Evolutionary conservation across 2,888 invertebrate species (phyloP), one percentile per base, ranked within the genome.

Genomic region (Tenthredo livida): DNA sequence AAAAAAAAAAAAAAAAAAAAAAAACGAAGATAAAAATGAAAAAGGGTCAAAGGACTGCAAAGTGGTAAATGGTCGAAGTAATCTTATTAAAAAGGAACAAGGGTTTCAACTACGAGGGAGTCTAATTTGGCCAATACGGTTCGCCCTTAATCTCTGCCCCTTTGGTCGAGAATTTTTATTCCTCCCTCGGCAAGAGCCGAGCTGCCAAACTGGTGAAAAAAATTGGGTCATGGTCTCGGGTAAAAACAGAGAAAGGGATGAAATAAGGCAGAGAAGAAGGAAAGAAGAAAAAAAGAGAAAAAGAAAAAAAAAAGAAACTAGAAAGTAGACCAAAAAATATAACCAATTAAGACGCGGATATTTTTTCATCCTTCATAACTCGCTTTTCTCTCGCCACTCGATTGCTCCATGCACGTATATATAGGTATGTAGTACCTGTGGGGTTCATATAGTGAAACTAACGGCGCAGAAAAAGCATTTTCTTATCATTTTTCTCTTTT

Each of bases 61-160:
- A 77, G 47, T 54, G 50, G 77, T 54, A 40, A 78, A 21, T 78
- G 33, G 78, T 58, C 15, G 33, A 37, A 40, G 78, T 54, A 29
- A 78, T 54, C 80, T 58, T 61, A 21, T 80, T 40, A 80, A 80
- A 61, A 61, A 80, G 61, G 58, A 80, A 61, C 80, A 58, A 37
- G 80, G 29, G 10, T 40, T 58, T 47, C 29, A 47, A 9, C 47
- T 77, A 17, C 54, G 75, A 54, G 77, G 58, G 47, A 54, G 80
- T 80, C 61, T 80, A 80, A 80, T 80, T 61, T 58, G 37, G 80
- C 80, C 80, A 61, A 80, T 80, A 80, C 80, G 80, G 17, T 61
- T 80, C 10, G 17, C 61, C 61, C 61, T 58, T 80, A 80, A 80
- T 80, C 80, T 40, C 12, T 21, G 25, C 61, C 80, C 61, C 61